phyloP scores from a whole-genome alignment of 1,140 invertebrate species.

The Globodera rostochiensis region DNA sequence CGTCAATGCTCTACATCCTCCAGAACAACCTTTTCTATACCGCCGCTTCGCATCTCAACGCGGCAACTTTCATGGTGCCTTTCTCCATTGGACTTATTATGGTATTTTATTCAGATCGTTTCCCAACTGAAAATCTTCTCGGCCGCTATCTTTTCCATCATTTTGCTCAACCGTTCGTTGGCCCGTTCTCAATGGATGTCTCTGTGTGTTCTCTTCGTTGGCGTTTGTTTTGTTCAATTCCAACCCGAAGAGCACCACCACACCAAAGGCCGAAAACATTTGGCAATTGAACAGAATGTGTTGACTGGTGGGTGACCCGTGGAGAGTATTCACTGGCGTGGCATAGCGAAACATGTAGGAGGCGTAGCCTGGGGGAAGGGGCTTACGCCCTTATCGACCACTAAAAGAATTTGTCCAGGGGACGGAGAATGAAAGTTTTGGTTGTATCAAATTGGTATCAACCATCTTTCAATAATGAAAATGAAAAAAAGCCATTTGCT shows the following conservation, averaged over 20 bases:
- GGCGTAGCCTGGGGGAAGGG: no score
- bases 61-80: conserved; percentile 52
- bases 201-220: conserved; percentile 46
- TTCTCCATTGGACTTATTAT: not conserved
- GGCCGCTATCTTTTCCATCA: conserved; percentile 52
- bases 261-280: conserved; percentile 23
- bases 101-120: conserved; percentile 46
- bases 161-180: conserved; percentile 48
- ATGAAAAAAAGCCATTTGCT: not conserved
- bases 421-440: no score
- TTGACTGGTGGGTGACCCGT: conserved; percentile 31
- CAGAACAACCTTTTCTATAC: conserved; percentile 55
- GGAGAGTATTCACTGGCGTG: no score
- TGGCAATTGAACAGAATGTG: conserved; percentile 33
- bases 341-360: no score
- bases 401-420: not conserved
- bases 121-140: conserved; percentile 55
- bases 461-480: no score
- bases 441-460: no score
- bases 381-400: not conserved
- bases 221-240: conserved; percentile 51
- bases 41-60: conserved; percentile 55
- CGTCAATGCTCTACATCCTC: conserved; percentile 53
- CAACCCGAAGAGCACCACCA: conserved; percentile 33
- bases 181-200: conserved; percentile 49